These are phyloP conservation scores for Scaptomyza parva DNA, from an alignment of 2,888 invertebrate genomes.

Conservation along the genomic window DNA sequence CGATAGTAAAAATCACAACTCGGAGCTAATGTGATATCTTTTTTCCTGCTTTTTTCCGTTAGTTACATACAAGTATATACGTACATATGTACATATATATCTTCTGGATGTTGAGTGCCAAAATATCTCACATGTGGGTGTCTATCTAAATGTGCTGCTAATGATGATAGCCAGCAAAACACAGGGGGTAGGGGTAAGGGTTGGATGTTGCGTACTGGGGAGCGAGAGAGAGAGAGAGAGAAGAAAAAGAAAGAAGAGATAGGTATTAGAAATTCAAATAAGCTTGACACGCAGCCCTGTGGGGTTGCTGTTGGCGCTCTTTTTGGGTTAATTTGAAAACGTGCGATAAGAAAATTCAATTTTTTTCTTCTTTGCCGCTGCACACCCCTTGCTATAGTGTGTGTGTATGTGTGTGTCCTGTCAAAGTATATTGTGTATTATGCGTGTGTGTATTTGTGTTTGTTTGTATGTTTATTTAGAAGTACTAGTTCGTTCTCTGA, in stretches of 20 bases:
- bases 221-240: background rate
- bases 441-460: conserved; percentile 5
- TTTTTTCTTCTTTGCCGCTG: conserved; percentile 36
- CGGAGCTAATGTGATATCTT: conserved; percentile 35
- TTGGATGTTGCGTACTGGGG: background rate
- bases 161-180: conserved; percentile 58
- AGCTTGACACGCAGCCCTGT: conserved; percentile 46
- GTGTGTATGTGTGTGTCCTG: conserved; percentile 28
- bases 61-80: too few relatives aligned
- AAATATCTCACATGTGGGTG: conserved; percentile 40
- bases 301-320: conserved; percentile 32
- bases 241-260: background rate
- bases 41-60: conserved; percentile 12
- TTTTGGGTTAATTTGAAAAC: conserved; percentile 73
- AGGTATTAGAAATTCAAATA: conserved; percentile 58
- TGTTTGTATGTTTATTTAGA: conserved; percentile 14
- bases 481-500: conserved; percentile 42
- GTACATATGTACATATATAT: background rate
- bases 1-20: conserved; percentile 41
- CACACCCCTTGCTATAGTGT: conserved; percentile 4
- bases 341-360: conserved; percentile 73
- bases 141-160: conserved; percentile 69
- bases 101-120: conserved; percentile 9
- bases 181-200: conserved; percentile 13
- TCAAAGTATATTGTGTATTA: conserved; percentile 11